Percentiles rank a stretch among this genome's conserved stretches.
phyloP scores from a whole-genome alignment of 1,140 invertebrate genomes.

The Eurosta solidaginis region DNA sequence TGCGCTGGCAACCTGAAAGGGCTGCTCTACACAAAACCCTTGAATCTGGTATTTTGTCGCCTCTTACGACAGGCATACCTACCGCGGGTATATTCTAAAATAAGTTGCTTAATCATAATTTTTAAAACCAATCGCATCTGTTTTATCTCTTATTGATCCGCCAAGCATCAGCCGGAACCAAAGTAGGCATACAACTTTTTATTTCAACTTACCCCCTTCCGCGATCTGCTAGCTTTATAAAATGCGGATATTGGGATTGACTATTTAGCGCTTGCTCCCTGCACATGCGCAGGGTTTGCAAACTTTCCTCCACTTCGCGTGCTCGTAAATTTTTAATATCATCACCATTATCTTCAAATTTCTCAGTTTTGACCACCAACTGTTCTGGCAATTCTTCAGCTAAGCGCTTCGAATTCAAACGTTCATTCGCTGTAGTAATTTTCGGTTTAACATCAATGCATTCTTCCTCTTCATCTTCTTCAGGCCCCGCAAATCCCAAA shows the following conservation, averaged over 20 bases:
- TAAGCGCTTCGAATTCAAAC: slow-evolving; percentile 37
- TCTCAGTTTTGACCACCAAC: slow-evolving; percentile 36
- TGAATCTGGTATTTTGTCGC: too few relatives aligned
- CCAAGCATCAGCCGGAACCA: too few relatives aligned
- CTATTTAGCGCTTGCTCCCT: slow-evolving; percentile 44
- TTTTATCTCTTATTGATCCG: too few relatives aligned
- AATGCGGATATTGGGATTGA: slow-evolving; percentile 44
- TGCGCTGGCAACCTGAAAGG: too few relatives aligned
- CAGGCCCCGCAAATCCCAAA: slow-evolving; percentile 34
- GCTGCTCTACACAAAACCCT: too few relatives aligned
- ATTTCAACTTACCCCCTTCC: slow-evolving; percentile 37
- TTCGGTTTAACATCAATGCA: not conserved
- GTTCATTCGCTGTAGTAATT: not conserved
- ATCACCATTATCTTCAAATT: slow-evolving; percentile 35
- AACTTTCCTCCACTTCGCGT: slow-evolving; percentile 37
- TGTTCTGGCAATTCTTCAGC: slow-evolving; percentile 43
- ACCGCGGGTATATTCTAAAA: too few relatives aligned
- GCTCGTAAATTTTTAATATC: not conserved
- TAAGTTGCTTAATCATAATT: too few relatives aligned
- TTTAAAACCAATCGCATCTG: too few relatives aligned
- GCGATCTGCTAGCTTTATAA: slow-evolving; percentile 49
- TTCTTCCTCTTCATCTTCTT: slow-evolving; percentile 39
- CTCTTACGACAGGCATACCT: too few relatives aligned
- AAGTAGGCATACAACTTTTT: too few relatives aligned
- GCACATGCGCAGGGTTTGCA: slow-evolving; percentile 41